Conservation (phyloP, 2,113 vertebrate genomes). For the Pteronura brasiliensis region DNA sequence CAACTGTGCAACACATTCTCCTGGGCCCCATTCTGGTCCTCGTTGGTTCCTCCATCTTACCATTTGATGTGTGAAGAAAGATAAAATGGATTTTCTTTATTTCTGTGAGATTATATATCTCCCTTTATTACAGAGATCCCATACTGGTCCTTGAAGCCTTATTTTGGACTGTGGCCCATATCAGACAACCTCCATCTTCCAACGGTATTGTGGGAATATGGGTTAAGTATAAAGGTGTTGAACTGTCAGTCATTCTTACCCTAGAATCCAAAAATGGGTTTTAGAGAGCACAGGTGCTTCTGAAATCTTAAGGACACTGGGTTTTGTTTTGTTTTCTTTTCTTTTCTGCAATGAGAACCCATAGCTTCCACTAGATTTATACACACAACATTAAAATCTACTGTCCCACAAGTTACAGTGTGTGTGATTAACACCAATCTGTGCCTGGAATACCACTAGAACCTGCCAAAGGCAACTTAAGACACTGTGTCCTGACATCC, state of each 20-base stretch:
- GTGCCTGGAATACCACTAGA: not conserved
- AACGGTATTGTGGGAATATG: not conserved
- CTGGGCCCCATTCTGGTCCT: no score
- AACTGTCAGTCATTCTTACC: not conserved
- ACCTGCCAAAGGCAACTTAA: not conserved
- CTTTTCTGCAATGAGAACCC: not conserved
- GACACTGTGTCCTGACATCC: not conserved
- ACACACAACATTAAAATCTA: not conserved
- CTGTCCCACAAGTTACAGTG: not conserved
- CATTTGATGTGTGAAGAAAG: not conserved
- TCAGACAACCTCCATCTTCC: not conserved
- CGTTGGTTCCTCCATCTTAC: not conserved
- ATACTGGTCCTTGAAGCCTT: not conserved
- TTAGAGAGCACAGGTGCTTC: not conserved
- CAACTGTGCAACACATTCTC: not conserved
- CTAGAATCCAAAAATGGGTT: not conserved
- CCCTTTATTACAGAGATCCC: not conserved
- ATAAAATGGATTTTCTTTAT: not conserved
- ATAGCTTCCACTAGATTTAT: not conserved
- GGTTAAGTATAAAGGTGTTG: not conserved
- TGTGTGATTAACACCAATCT: not conserved
- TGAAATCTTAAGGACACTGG: not conserved
- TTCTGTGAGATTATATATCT: not conserved
- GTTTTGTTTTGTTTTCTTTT: not conserved
- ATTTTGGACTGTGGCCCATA: not conserved